Evolutionary conservation across 2,888 invertebrate species (phyloP).

Genomic region (Limnephilus marmoratus): DNA sequence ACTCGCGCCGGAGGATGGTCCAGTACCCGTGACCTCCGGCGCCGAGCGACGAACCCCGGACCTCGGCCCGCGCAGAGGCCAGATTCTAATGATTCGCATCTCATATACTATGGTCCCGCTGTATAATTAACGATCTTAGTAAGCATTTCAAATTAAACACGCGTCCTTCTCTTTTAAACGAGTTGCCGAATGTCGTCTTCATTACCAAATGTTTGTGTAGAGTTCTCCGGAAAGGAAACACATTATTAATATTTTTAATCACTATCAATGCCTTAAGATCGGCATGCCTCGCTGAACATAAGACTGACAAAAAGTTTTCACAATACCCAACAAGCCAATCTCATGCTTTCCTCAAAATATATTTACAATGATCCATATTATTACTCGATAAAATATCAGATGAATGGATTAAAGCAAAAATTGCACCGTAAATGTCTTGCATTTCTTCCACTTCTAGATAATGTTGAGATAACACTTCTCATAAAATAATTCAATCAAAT

Average conservation of each 20-base stretch:
- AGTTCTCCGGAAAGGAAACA: not conserved
- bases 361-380: not conserved
- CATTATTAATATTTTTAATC: too few species aligned
- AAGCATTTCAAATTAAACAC: not conserved
- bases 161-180: not conserved
- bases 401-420: not conserved
- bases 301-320: not conserved
- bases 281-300: not conserved
- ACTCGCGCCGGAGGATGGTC: conserved; percentile 16
- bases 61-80: conserved; percentile 39
- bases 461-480: not conserved
- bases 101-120: not conserved
- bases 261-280: too few species aligned
- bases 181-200: not conserved
- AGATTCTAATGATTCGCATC: conserved; percentile 22
- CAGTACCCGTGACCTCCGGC: conserved; percentile 14
- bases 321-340: too few species aligned
- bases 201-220: not conserved
- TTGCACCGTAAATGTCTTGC: too few species aligned
- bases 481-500: not conserved
- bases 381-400: not conserved
- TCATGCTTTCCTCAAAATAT: not conserved
- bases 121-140: not conserved
- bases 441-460: not conserved
- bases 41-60: conserved; percentile 22